These are phyloP conservation scores for Tangachromis dhanisi DNA, from an alignment of 2,113 vertebrate genomes.

Conservation along the genomic window DNA sequence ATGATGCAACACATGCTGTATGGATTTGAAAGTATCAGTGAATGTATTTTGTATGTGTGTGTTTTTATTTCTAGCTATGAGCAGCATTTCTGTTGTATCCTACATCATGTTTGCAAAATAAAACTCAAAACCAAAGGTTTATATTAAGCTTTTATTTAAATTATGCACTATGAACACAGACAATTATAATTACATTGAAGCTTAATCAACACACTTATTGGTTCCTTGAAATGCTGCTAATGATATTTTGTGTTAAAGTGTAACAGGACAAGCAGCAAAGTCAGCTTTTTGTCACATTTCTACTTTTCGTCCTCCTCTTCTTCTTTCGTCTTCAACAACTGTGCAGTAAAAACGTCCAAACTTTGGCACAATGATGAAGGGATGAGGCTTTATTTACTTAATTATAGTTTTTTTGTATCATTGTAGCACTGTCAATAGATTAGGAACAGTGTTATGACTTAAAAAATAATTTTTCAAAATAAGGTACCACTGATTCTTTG, in stretches of 20 bases:
- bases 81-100: background rate
- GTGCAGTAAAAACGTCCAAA: background rate
- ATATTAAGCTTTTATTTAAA: background rate
- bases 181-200: background rate
- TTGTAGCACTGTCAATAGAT: background rate
- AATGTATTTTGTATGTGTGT: background rate
- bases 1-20: background rate
- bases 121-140: background rate
- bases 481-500: background rate
- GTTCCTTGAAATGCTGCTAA: background rate
- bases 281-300: background rate
- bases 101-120: background rate
- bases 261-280: background rate
- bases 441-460: background rate
- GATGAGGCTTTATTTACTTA: background rate
- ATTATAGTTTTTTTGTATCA: background rate
- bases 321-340: background rate
- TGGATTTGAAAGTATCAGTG: background rate
- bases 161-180: background rate
- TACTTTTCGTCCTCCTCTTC: background rate
- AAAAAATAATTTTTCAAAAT: background rate
- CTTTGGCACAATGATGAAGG: background rate
- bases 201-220: background rate
- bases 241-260: background rate
- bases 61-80: background rate